Percentiles rank a stretch among this genome's conserved stretches.
Conservation (phyloP, 1,140 invertebrate genomes). For the Aradophagus sp. region DNA sequence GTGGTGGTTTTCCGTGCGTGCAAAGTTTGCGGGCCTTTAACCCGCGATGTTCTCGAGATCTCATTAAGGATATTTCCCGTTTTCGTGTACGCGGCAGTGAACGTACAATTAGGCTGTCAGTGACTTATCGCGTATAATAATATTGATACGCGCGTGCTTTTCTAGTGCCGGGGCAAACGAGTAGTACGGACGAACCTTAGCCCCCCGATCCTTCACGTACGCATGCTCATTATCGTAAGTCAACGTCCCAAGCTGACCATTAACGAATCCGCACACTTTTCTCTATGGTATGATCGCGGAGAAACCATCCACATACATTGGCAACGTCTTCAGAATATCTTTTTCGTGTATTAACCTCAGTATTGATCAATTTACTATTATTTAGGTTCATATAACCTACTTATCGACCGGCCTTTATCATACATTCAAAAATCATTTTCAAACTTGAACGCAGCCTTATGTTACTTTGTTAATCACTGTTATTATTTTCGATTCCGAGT, state of each 20-base stretch:
- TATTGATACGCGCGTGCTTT: constrained; percentile 29
- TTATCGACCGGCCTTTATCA: no score
- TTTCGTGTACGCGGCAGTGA: constrained; percentile 42
- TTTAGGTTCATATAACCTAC: no score
- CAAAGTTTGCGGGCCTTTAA: no score
- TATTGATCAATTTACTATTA: no score
- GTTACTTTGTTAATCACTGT: no score
- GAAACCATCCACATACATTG: constrained; percentile 27
- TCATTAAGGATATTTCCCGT: constrained; percentile 43
- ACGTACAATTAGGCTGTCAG: constrained; percentile 58
- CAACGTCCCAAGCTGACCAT: constrained; percentile 27
- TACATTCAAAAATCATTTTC: no score
- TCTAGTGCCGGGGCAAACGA: constrained; percentile 16
- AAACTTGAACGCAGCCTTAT: no score
- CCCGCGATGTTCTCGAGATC: constrained; percentile 36
- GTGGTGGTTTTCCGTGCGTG: no score
- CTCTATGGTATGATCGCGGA: no score
- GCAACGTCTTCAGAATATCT: no score
- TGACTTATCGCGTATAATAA: constrained; percentile 53
- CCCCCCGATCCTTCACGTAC: constrained; percentile 27
- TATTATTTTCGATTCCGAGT: no score
- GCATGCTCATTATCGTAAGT: constrained; percentile 42
- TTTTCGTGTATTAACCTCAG: no score
- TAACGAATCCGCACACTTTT: constrained; percentile 38
- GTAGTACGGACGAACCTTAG: neutral